A percentile compares a stretch with the other conserved stretches of the same genome.
Conservation (phyloP, 2,888 invertebrate species). For the Platycheirus rosarum region DNA sequence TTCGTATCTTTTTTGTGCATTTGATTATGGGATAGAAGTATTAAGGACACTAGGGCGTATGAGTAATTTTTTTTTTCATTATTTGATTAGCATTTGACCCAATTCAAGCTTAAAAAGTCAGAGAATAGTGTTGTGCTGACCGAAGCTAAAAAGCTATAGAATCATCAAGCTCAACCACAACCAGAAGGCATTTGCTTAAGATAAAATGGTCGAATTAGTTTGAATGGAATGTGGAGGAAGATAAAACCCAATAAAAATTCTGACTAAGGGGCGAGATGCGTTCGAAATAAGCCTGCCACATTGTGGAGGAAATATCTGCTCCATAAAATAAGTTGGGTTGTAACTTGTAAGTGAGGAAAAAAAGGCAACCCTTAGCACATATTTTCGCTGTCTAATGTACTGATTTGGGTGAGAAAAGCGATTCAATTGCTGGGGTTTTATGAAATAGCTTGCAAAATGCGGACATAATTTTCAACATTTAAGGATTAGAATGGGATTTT, state of each 20-base stretch:
- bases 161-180: background rate
- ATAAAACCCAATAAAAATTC: constrained; percentile 21
- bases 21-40: constrained; percentile 16
- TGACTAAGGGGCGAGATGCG: constrained; percentile 4
- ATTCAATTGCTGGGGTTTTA: background rate
- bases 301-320: background rate
- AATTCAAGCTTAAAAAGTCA: background rate
- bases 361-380: constrained; percentile 5
- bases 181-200: background rate
- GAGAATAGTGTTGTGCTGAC: background rate
- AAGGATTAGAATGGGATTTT: background rate
- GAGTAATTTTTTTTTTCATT: constrained; percentile 15
- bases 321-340: background rate
- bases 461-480: background rate
- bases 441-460: background rate
- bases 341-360: background rate
- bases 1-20: background rate
- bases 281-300: background rate
- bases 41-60: constrained; percentile 15
- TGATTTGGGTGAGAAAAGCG: background rate
- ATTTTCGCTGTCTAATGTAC: background rate
- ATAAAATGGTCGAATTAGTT: background rate
- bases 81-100: background rate
- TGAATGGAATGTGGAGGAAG: background rate
- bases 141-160: background rate